phyloP scores from a whole-genome alignment of 2,797 vertebrate genomes.

The Macropus fuliginosus region DNA sequence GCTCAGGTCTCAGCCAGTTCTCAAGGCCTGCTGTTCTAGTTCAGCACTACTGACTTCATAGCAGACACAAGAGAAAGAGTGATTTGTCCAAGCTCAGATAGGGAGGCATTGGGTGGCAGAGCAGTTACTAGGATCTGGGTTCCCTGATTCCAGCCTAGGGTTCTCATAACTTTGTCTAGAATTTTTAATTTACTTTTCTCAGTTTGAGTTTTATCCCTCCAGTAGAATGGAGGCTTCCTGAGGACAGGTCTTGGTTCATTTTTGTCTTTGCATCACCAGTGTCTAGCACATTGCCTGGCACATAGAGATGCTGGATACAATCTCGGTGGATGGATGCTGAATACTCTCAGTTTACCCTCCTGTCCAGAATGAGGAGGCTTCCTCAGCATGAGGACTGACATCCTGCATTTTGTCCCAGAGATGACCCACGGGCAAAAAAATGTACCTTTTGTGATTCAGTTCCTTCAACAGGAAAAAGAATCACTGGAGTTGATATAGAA shows the following conservation, averaged over 20 bases:
- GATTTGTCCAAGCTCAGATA: neutral
- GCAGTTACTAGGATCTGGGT: neutral
- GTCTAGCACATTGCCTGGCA: neutral
- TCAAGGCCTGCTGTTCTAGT: neutral
- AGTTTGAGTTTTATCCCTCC: neutral
- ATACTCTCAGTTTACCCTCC: neutral
- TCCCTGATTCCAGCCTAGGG: neutral
- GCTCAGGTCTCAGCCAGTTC: neutral
- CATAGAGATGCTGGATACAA: neutral
- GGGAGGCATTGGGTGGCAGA: neutral
- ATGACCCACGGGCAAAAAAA: conserved; percentile 56
- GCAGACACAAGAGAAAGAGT: neutral
- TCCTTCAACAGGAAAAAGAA: conserved; percentile 59
- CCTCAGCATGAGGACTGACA: conserved; percentile 22
- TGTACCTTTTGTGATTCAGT: conserved; percentile 41
- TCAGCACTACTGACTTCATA: neutral
- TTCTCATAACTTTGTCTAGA: neutral
- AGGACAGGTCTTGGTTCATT: neutral
- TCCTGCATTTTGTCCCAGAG: conserved; percentile 25
- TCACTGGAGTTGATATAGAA: conserved; percentile 68
- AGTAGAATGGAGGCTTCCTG: neutral
- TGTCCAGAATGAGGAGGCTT: conserved; percentile 49
- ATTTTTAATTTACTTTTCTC: neutral
- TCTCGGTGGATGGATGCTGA: neutral
- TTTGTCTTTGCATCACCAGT: neutral